A percentile compares a stretch with the other conserved stretches of the same genome.
Evolutionary conservation across 2,113 vertebrate species (phyloP).

Genomic region (Natator depressus): DNA sequence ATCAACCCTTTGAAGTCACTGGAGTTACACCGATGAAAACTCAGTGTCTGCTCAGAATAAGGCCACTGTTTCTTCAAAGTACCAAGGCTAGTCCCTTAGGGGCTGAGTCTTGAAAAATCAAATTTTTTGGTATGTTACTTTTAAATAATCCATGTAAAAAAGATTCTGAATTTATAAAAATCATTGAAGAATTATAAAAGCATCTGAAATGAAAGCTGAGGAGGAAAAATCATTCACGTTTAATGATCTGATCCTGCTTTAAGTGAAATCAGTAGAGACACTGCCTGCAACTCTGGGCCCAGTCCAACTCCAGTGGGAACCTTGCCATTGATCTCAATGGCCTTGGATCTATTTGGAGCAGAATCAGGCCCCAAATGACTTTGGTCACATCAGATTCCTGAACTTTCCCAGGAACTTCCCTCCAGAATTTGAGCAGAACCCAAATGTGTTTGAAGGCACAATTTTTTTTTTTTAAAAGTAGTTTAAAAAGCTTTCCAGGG

Average conservation of each 20-base stretch:
- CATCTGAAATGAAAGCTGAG: not conserved
- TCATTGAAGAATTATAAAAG: not conserved
- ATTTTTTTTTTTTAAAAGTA: not conserved
- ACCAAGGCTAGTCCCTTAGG: accelerated
- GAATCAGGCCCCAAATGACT: not conserved
- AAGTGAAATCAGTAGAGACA: not conserved
- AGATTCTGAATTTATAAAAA: not conserved
- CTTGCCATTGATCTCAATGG: not conserved
- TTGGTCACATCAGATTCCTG: not conserved
- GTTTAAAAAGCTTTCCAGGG: accelerated
- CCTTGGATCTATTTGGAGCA: not conserved
- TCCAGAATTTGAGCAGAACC: not conserved
- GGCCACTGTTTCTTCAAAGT: not conserved
- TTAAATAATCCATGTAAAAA: not conserved
- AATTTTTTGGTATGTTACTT: not conserved
- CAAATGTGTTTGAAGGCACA: accelerated
- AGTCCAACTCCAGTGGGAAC: not conserved
- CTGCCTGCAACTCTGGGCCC: not conserved
- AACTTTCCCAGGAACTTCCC: not conserved
- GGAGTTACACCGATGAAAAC: not conserved
- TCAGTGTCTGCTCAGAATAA: accelerated
- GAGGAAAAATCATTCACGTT: not conserved
- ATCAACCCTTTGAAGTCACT: not conserved
- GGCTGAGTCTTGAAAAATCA: not conserved
- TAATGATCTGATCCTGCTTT: not conserved